Evolutionary conservation across 1,140 invertebrate species (phyloP).

Genomic region (Probaryconus sp.): DNA sequence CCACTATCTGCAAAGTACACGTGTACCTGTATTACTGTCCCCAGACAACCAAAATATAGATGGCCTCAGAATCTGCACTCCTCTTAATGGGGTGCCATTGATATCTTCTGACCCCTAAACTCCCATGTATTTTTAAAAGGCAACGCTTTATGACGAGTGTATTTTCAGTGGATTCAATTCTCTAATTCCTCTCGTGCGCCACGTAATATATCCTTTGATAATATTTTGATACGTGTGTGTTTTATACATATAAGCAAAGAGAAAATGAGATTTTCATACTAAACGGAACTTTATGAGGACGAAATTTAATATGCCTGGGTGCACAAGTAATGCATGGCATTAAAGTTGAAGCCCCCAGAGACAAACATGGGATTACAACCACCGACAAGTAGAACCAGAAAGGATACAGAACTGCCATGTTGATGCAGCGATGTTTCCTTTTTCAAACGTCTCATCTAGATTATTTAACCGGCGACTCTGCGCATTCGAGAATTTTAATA

Average conservation of each 20-base stretch:
- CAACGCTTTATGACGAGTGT: neutral
- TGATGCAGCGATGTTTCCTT: conserved; percentile 56
- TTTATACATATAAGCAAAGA: neutral
- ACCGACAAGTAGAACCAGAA: conserved; percentile 68
- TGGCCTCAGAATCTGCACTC: conserved; percentile 62
- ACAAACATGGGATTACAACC: conserved; percentile 64
- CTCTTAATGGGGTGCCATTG: conserved; percentile 72
- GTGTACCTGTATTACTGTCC: conserved; percentile 34
- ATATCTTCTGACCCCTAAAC: conserved; percentile 60
- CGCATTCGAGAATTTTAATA: conserved; percentile 76
- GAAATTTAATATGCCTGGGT: conserved; percentile 17
- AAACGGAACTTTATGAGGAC: conserved; percentile 6
- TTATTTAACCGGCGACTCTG: conserved; percentile 68
- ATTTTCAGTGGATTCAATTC: neutral
- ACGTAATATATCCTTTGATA: neutral
- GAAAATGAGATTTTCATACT: neutral
- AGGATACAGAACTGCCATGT: conserved; percentile 67
- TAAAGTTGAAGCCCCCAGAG: conserved; percentile 48
- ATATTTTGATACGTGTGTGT: no score
- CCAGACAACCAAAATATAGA: conserved; percentile 33
- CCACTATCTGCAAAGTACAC: conserved; percentile 37
- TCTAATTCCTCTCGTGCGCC: no score
- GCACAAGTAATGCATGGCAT: conserved; percentile 25
- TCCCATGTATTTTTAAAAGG: conserved; percentile 17
- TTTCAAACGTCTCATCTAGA: conserved; percentile 29